Base-by-base conservation (phyloP, 1,140 invertebrate genomes). In the Littorina saxatilis region DNA sequence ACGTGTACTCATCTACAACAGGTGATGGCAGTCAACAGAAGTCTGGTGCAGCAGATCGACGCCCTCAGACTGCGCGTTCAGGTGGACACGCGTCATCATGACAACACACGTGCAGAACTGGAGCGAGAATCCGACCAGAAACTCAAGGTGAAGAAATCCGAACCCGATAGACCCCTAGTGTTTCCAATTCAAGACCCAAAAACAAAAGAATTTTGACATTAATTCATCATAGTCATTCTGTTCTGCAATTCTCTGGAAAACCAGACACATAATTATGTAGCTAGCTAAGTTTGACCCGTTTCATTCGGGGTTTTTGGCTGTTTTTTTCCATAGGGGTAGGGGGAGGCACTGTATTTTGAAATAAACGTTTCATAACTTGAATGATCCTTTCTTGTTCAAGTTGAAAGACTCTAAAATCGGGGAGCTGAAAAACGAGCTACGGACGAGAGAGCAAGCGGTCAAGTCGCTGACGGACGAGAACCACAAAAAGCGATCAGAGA, bases 31-130 rank as follows among this genome's bases (percentile, higher is more conserved):
- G 81, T 88, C 29, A 88, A 88, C 78, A 63, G 79, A 68, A 80
- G 79, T 13, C 77, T 88, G 15, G 83, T 87, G 58, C 79, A 81
- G 72, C 83, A 87, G 72, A 87, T 87, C 63, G 88, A 88, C 29
- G 84, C 86, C 5, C 79, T 88, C 13, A 50, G 82, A 5, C 66
- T 88, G 17, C 80, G 85, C 39, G 70, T 87, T 15, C 83, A 86
- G 13, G 82, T 87, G 47, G 88, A 87, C 72, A 20, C 50, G 17
- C 82, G 81, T 1, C 83, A 87, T n/a, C 85, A 87, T 32, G 81
- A 86, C 29, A 55, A 52, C n/a, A 52, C 78, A 13, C 85, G 84
- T n/a, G 78, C 76, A 23, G 81, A 80, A 3, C 52, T 86, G 5
- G 37, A 82, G 15, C 55, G 77, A 17, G 68, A 81, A 32, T 82